These are phyloP conservation scores for Lynx canadensis DNA, from an alignment of 2,113 vertebrate genomes.

Conservation along the genomic window DNA sequence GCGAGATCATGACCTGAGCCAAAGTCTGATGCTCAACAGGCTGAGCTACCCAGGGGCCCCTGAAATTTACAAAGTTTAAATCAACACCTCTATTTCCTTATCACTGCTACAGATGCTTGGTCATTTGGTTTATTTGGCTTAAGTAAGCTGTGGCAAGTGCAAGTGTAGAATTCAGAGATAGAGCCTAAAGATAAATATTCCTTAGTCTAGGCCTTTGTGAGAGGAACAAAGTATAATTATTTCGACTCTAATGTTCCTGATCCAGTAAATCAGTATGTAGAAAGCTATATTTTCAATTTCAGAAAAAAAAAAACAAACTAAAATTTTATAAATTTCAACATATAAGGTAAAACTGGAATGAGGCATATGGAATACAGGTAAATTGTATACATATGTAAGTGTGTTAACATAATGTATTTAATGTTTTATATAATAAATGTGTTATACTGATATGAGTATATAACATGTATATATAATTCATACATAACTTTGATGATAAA, in stretches of 20 bases:
- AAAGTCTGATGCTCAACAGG: no score
- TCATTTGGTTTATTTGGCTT: slow-evolving; percentile 2
- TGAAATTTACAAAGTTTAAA: no score
- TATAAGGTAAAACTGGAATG: background rate
- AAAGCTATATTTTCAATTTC: background rate
- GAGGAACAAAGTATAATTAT: background rate
- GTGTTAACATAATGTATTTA: background rate
- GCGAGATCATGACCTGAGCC: no score
- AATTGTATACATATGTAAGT: no score
- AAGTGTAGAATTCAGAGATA: background rate
- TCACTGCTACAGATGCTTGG: background rate
- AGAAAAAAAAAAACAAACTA: background rate
- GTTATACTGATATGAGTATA: background rate
- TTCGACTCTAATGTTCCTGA: background rate
- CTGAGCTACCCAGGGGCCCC: no score
- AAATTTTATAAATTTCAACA: background rate
- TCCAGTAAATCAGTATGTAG: background rate
- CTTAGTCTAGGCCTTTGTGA: background rate
- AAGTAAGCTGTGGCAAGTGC: background rate
- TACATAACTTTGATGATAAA: background rate
- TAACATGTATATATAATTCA: background rate
- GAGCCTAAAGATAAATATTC: background rate
- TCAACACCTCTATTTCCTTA: background rate
- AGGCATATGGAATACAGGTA: background rate
- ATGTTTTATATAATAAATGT: background rate